Evolutionary conservation across 2,113 vertebrate genomes (phyloP).

Genomic region (Hemiprocne comata): DNA sequence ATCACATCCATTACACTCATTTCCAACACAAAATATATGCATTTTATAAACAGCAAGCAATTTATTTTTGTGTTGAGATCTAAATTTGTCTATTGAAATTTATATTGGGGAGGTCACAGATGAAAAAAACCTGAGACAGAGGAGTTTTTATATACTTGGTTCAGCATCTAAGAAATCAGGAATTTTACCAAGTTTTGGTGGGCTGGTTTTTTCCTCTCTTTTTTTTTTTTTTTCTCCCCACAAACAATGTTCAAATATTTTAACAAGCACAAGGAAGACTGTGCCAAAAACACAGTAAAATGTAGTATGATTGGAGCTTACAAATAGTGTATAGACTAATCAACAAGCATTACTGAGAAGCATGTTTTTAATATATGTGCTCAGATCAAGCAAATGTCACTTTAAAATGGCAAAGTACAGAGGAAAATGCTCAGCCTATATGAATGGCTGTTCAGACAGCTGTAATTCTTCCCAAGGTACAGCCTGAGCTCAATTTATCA

Average conservation of each 20-base stretch:
- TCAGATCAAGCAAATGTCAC: slow-evolving; percentile 10
- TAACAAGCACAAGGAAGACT: neutral
- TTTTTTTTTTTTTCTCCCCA: too few species aligned
- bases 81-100: slow-evolving; percentile 26
- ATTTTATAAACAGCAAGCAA: slow-evolving; percentile 8
- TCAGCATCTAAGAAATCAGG: neutral
- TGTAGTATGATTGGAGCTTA: neutral
- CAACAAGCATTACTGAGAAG: neutral
- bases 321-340: neutral
- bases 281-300: neutral
- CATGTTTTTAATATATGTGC: neutral
- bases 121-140: neutral
- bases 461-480: slow-evolving; percentile 34
- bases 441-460: neutral
- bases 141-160: neutral
- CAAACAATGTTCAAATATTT: neutral
- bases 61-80: neutral
- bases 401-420: neutral
- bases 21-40: slow-evolving; percentile 10
- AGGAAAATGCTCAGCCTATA: neutral
- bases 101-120: neutral
- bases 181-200: neutral
- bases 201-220: neutral
- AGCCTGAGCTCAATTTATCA: slow-evolving; percentile 23
- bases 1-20: neutral